Base-by-base conservation (phyloP, 2,113 vertebrate species). In the Ameiurus melas region DNA sequence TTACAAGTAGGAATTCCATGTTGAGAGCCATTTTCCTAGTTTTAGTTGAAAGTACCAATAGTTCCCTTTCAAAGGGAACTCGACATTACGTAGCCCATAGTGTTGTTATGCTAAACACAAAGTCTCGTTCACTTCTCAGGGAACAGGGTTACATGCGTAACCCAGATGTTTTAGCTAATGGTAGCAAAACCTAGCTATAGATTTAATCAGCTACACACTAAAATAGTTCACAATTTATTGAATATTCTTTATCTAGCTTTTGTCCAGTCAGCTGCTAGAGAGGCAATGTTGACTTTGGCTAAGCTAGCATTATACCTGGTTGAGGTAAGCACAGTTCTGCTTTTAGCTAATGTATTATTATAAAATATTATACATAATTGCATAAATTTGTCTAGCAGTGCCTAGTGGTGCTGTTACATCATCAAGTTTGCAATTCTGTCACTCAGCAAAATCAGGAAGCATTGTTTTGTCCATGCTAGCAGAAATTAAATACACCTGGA, bases 401-500 rank as follows among this genome's bases (percentile, higher is more conserved):
- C 58, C 22, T 47, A 25, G 20, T 10, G 1, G 1, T 20, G 3
- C n/a, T 80, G 78, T 33, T 55, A 20, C 53, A 57, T 81, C 27
- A 53, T 79, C 9, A 80, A 57, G 25, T 68, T 84, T 68, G 60
- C 16, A 84, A 68, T 68, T 51, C 13, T n/a, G 82, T 66, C 82
- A 84, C 19, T 82, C 79, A 62, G 80, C 51, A 79, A 79, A 79
- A 79, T 53, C 77, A n/a, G 4, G 43, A 16, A 47, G 13, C 6
- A 25, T 6, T 22, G 8, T 83, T 83, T n/a, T 66, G 62, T 68
- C 43, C 39, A 53, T 51, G 60, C 17, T 53, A 51, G 83, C 83
- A 84, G 25, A 84, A 84, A 84, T 19, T 3, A 68, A 84, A 84
- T 62, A 57, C 33, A 62, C 33, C 80, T 51, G 30, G 62, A 68